Evolutionary conservation across 2,888 invertebrate species (phyloP).

Genomic region (Microctonus aethiopoides): DNA sequence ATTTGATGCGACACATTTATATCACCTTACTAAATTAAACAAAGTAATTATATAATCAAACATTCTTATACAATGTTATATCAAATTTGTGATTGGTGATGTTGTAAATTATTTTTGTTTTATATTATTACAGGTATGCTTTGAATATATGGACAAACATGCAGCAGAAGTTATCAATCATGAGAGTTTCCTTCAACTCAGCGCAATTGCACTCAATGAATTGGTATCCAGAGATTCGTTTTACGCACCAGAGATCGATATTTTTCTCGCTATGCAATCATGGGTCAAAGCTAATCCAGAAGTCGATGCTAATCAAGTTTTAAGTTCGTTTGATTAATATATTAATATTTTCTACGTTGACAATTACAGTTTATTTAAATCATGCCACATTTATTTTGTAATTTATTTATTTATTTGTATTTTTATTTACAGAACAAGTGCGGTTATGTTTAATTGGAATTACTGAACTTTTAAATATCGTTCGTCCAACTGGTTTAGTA

Average conservation of each 20-base stretch:
- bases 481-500: conserved; percentile 87
- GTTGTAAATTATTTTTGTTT: too few species aligned
- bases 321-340: conserved; percentile 48
- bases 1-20: conserved; percentile 88
- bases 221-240: conserved; percentile 93
- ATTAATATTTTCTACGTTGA: not conserved
- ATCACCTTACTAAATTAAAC: conserved; percentile 71
- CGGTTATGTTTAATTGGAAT: conserved; percentile 90
- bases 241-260: conserved; percentile 95
- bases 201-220: conserved; percentile 85
- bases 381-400: not conserved
- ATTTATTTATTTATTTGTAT: conserved; percentile 17
- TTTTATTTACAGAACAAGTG: conserved; percentile 55
- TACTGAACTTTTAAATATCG: conserved; percentile 87
- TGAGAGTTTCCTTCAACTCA: conserved; percentile 85
- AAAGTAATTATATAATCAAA: conserved; percentile 49
- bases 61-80: not conserved
- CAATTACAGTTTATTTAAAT: not conserved
- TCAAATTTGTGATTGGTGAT: too few species aligned
- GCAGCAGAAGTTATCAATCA: conserved; percentile 86
- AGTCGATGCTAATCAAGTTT: conserved; percentile 63
- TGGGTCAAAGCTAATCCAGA: conserved; percentile 88
- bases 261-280: conserved; percentile 87
- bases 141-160: conserved; percentile 90
- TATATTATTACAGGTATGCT: conserved; percentile 76